Evolutionary conservation across 2,113 vertebrate species (phyloP), one percentile per base, ranked within the genome.

Genomic region (Brachypteracias leptosomus): DNA sequence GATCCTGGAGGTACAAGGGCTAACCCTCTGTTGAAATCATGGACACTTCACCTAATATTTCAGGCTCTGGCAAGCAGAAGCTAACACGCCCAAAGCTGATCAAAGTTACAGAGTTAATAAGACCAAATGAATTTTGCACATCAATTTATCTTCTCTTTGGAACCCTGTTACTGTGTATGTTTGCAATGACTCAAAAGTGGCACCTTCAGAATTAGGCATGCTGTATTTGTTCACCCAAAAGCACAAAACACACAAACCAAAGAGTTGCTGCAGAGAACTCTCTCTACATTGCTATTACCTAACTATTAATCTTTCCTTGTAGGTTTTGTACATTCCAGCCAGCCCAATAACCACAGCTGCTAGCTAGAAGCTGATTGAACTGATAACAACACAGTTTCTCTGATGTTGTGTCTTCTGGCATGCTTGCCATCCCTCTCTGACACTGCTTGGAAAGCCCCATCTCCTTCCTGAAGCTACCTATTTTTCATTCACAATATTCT

Each of bases 21-120:
- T 75, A 47, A 87, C 42, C 42, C 26, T 55, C 21, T 24, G 9
- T 3, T 73, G 36, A 33, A 46, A 52, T 21, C n/a, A 31, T 0
- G 0, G 20, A 44, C 18, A 3, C 4, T 36, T 35, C 4, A 2
- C 24, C 13, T 12, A 19, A 8, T 46, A 36, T 22, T 40, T 47
- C 14, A 38, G 35, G 29, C 44, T 78, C 68, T 63, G 74, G 15
- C 35, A 89, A 38, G 57, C 35, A 63, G 10, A 67, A 73, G 13
- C 52, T 47, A 89, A 6, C 24, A 16, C 0, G 0, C 1, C 55
- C 58, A 18, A n/a, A 29, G 10, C 2, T 15, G 35, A 46, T 22
- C 14, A 57, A 77, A 77, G 28, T 9, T 63, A n/a, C 20, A 65
- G 33, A 57, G 19, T 44, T 29, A 38, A 42, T 4, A 19, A 54